Base-by-base conservation (phyloP, 2,797 vertebrate genomes). In the Poeciliopsis presidionis region DNA sequence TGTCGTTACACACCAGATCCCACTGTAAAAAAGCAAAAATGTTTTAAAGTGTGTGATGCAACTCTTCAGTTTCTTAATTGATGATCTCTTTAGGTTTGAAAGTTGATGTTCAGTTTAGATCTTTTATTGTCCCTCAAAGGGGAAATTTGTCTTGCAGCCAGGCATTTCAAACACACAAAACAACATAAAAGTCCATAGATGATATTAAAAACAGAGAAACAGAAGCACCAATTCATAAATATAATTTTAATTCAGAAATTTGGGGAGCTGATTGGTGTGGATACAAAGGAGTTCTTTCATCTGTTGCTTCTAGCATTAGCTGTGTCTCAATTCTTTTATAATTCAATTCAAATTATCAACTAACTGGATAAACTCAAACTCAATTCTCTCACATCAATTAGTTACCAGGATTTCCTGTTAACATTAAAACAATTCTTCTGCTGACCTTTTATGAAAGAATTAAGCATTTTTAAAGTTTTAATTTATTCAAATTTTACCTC, bases 1-100 rank as follows among this genome's bases (percentile, higher is more conserved):
- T 97, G 73, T 90, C 84, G 9, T 97, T 90, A 3, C 97, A 97
- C 49, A 98, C 97, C 11, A 98, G 93, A 80, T 97, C 96, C 97
- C 97, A 97, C 97, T 98, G 87, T 30, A 45, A 39, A 85, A 2
- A 83, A 16, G 78, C 72, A 77, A 14, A 70, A 20, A 39, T 28
- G 25, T 67, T 30, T 55, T 12, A 61, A 53, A 57, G 11, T 57
- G 25, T 13, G 53, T 57, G 25, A 57, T 25, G 11, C 25, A 57
- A 57, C 53, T 13, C 13, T 57, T 28, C 25, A 57, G 4, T n/a
- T 55, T 55, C 51, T 51, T 55, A 55, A 16, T n/a, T 53, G 51
- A 49, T 49, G 18, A 49, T 20, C 47, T 51, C 20, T 22, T 67
- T 22, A 67, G 33, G 18, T 8, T 65, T 65, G 7, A 43, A 69